Conservation (phyloP, 2,888 invertebrate genomes). For the Tachystola acroxantha region DNA sequence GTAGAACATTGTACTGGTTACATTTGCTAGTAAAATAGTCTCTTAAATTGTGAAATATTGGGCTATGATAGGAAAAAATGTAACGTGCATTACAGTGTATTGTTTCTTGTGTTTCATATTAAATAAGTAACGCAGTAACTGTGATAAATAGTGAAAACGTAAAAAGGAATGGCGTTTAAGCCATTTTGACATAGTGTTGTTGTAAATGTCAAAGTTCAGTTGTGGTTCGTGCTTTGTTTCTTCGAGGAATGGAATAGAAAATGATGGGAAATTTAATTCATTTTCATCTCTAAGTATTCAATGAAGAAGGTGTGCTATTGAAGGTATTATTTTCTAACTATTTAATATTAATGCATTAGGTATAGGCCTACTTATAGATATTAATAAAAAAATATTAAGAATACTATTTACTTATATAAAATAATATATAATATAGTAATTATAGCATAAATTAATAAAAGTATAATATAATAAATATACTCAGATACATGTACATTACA, state of each 20-base stretch:
- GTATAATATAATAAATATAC: not conserved
- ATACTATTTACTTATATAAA: no score
- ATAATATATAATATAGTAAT: no score
- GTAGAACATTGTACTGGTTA: constrained; percentile 2
- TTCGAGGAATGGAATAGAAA: constrained; percentile 11
- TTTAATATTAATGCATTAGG: no score
- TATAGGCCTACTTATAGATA: no score
- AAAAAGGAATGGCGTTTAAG: constrained; percentile 48
- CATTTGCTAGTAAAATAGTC: not conserved
- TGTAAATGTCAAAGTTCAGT: constrained; percentile 73
- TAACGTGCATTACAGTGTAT: not conserved
- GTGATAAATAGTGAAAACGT: constrained; percentile 10
- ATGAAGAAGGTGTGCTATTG: constrained; percentile 1
- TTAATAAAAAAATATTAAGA: no score
- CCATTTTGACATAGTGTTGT: constrained; percentile 42
- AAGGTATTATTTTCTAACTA: constrained; percentile 1
- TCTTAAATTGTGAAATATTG: constrained; percentile 1
- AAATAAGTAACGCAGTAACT: constrained; percentile 4
- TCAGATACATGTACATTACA: no score
- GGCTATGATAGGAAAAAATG: not conserved
- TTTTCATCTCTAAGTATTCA: not conserved
- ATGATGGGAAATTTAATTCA: constrained; percentile 1
- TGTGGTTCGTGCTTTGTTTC: constrained; percentile 12
- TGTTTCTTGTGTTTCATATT: not conserved
- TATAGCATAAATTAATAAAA: not conserved